Conservation (phyloP, 2,113 vertebrate species). For the Engystomops pustulosus region DNA sequence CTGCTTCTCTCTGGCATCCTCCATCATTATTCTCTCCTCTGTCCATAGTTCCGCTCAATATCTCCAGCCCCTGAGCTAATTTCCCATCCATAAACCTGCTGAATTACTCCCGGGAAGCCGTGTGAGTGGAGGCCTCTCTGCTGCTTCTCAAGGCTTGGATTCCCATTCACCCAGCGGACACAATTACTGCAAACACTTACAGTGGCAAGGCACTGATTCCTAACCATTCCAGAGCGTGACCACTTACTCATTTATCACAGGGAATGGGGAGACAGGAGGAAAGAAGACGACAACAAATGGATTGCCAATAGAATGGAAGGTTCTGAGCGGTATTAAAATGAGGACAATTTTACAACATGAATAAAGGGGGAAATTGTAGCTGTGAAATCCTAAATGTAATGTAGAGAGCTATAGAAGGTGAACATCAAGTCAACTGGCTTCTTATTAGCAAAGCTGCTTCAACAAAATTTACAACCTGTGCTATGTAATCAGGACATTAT, state of each 20-base stretch:
- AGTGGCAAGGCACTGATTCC: constrained; percentile 57
- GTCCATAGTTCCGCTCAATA: constrained; percentile 60
- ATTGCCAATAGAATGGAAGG: background rate
- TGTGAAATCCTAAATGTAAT: no score
- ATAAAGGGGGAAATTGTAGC: no score
- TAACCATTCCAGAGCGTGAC: constrained; percentile 57
- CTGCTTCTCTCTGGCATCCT: constrained; percentile 52
- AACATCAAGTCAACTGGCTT: no score
- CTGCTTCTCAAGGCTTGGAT: constrained; percentile 58
- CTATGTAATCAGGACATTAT: no score
- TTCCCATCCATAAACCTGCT: constrained; percentile 59
- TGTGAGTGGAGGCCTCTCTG: constrained; percentile 53
- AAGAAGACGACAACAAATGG: background rate
- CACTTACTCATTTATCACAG: constrained; percentile 52
- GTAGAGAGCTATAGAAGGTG: no score
- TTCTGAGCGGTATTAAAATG: no score
- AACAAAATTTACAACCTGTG: no score
- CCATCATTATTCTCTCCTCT: constrained; percentile 58
- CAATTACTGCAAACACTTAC: constrained; percentile 59
- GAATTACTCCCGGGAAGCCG: constrained; percentile 59
- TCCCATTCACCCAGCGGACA: constrained; percentile 59
- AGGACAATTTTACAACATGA: background rate
- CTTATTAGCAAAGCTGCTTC: no score
- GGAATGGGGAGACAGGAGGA: constrained; percentile 5
- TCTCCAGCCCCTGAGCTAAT: constrained; percentile 59